These are phyloP conservation scores for Smutsia temminckii DNA, from an alignment of 2,797 vertebrate genomes.

Conservation along the genomic window DNA sequence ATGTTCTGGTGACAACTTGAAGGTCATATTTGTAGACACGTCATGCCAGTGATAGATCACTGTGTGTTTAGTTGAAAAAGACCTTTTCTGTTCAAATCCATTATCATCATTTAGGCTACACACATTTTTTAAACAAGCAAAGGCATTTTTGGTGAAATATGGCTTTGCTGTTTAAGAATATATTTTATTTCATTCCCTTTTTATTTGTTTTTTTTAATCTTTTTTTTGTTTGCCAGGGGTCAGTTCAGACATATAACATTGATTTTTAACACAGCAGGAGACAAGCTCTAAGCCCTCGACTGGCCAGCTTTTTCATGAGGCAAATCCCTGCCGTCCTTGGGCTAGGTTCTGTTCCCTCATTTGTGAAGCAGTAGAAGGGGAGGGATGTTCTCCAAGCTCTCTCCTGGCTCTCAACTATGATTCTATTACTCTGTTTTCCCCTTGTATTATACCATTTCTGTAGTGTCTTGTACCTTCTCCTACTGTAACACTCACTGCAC, in stretches of 20 bases:
- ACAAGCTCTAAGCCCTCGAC: background rate
- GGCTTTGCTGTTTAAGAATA: slow-evolving; percentile 35
- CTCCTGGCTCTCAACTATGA: background rate
- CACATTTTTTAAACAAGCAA: slow-evolving; percentile 46
- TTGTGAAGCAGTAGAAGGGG: background rate
- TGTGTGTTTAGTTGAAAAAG: slow-evolving; percentile 54
- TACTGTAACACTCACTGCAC: background rate
- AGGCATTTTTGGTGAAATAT: slow-evolving; percentile 50
- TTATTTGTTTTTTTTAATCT: slow-evolving; percentile 35
- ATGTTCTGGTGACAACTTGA: slow-evolving; percentile 59
- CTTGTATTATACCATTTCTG: background rate
- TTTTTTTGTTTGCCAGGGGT: background rate
- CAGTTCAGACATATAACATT: slow-evolving; percentile 48
- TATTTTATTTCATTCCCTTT: slow-evolving; percentile 50
- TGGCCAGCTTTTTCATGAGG: background rate
- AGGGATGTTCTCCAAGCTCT: background rate
- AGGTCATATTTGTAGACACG: slow-evolving; percentile 61
- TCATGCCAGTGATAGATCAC: slow-evolving; percentile 34
- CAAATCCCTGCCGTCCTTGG: background rate
- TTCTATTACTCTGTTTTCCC: background rate
- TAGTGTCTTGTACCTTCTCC: background rate
- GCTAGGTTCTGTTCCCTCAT: background rate
- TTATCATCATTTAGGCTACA: slow-evolving; percentile 50
- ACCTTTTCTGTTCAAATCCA: slow-evolving; percentile 39
- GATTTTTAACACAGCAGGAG: slow-evolving; percentile 55